Base-by-base conservation (phyloP, 2,888 invertebrate species). In the Standfussiana lucernea region DNA sequence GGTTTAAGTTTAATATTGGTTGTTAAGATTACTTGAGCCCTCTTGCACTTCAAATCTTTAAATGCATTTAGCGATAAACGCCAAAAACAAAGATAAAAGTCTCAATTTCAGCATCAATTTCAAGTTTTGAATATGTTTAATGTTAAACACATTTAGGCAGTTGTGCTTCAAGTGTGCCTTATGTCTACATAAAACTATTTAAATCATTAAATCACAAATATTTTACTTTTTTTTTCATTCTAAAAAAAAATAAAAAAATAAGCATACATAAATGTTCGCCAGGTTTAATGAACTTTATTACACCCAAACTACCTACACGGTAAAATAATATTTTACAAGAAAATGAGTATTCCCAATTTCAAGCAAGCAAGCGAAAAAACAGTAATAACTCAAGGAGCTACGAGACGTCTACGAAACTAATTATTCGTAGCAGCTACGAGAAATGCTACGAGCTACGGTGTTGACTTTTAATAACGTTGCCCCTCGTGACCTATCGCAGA, bases 401-500 rank as follows among this genome's bases (percentile, higher is more conserved):
- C 79, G 83, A 81, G 82, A 72, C 68, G 79, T 73, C 73, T 79
- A 79, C 73, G 68, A 83, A 79, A 75, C 76, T 80, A 76, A 84
- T 83, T 86, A 86, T 83, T 83, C 81, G 81, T 81, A 84, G 84
- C 71, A n/a, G 73, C 86, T 88, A 81, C 84, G 68, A 80, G 74
- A 61, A 59, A 15, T 42, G 50, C 82, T 75, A 50, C 47, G 75
- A 47, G 80, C 77, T 72, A 87, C 86, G 73, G 76, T 85, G 83
- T 86, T 87, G 80, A 86, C 80, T 78, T 87, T 87, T 81, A 87
- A 87, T 87, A 87, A 79, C 67, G 68, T 64, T 71, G 40, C 73
- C 76, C 76, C 81, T 68, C 75, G 72, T 72, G 81, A 86, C 84
- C 83, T 85, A 82, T 83, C 72, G 70, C 70, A 79, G 86, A 81